Conservation (phyloP, 2,888 invertebrate genomes). For the Drosophila sordidula region DNA sequence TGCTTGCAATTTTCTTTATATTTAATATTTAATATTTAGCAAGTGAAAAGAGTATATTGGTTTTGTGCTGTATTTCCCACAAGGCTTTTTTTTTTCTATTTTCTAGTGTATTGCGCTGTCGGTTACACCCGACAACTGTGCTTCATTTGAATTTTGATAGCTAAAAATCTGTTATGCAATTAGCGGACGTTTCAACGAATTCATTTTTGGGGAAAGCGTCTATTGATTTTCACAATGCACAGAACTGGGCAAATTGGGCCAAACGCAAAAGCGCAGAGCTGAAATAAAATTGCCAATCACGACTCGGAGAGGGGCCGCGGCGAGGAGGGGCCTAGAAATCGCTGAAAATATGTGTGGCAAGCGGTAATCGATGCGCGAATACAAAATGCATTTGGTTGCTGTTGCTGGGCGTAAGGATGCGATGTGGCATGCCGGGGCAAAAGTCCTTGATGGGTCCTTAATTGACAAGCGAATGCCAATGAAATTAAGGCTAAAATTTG, state of each 20-base stretch:
- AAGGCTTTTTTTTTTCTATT: too few relatives aligned
- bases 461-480: constrained; percentile 70
- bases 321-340: not conserved
- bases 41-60: constrained; percentile 12
- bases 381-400: constrained; percentile 33
- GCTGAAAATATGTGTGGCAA: not conserved
- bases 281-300: constrained; percentile 55
- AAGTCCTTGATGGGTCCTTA: constrained; percentile 63
- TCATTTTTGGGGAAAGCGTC: not conserved
- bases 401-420: not conserved
- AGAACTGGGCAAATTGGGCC: constrained; percentile 4
- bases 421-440: constrained; percentile 23
- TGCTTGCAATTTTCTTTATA: constrained; percentile 8
- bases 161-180: too few relatives aligned
- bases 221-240: constrained; percentile 19
- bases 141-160: too few relatives aligned
- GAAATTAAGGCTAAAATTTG: constrained; percentile 58
- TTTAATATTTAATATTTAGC: constrained; percentile 6
- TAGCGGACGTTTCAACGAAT: constrained; percentile 12
- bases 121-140: too few relatives aligned
- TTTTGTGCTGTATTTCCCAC: too few relatives aligned
- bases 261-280: constrained; percentile 7
- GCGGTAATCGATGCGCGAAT: constrained; percentile 29
- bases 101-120: too few relatives aligned
- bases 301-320: not conserved